Conservation (phyloP, 2,888 invertebrate genomes). For the Chelonus formosanus region DNA sequence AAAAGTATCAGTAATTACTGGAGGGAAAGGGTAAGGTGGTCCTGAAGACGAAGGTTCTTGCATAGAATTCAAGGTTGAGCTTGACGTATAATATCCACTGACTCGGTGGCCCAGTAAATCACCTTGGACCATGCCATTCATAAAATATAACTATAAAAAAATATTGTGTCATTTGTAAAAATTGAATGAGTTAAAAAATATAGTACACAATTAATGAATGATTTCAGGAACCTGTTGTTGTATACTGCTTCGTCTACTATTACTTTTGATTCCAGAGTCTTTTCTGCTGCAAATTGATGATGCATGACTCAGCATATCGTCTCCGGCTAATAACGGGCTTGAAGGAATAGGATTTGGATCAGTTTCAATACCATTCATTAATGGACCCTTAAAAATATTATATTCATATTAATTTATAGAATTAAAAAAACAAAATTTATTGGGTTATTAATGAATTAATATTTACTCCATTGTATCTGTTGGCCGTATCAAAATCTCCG, state of each 20-base stretch:
- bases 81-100: conserved; percentile 89
- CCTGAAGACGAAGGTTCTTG: conserved; percentile 62
- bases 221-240: conserved; percentile 74
- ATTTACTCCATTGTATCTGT: conserved; percentile 49
- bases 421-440: no score
- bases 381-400: conserved; percentile 43
- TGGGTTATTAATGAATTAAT: not conserved
- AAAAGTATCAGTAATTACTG: conserved; percentile 71
- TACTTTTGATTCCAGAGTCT: conserved; percentile 88
- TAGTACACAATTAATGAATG: not conserved
- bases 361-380: conserved; percentile 57
- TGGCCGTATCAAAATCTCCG: conserved; percentile 40
- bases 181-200: not conserved
- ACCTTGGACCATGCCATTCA: conserved; percentile 71
- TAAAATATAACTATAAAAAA: conserved; percentile 70
- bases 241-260: conserved; percentile 85
- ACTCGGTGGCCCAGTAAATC: conserved; percentile 83
- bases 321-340: conserved; percentile 58
- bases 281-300: conserved; percentile 84
- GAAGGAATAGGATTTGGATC: conserved; percentile 62
- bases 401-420: not conserved
- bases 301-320: conserved; percentile 73
- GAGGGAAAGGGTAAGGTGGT: conserved; percentile 66
- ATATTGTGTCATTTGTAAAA: not conserved
- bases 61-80: conserved; percentile 71